These are phyloP conservation scores for Phaethon lepturus DNA, from an alignment of 2,113 vertebrate species.

Conservation along the genomic window DNA sequence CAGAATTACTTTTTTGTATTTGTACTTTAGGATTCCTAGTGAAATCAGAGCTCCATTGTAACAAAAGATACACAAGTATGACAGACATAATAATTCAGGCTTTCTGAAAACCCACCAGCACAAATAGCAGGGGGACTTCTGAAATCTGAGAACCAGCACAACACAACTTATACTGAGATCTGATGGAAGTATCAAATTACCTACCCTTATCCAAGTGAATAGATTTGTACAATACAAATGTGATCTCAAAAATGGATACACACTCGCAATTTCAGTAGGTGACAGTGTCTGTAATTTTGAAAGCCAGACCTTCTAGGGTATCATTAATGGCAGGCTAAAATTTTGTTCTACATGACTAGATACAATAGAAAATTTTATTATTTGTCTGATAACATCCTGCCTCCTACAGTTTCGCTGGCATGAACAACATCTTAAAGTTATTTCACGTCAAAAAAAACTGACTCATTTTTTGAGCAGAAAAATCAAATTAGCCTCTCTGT, in stretches of 20 bases:
- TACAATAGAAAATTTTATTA: constrained; percentile 1
- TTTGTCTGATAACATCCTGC: constrained; percentile 3
- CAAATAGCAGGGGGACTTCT: not conserved
- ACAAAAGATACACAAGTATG: not conserved
- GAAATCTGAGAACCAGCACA: not conserved
- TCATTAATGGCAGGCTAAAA: not conserved
- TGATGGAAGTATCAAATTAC: not conserved
- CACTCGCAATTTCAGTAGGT: not conserved
- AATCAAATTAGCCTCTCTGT: constrained; percentile 28
- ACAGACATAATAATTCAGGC: not conserved
- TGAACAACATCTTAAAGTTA: not conserved
- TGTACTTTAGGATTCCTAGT: not conserved
- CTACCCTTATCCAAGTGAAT: not conserved
- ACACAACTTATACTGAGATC: not conserved
- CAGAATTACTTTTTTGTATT: not conserved
- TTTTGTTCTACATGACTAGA: not conserved
- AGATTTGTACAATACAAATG: not conserved
- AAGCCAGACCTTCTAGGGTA: not conserved
- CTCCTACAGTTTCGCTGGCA: not conserved
- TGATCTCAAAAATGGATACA: not conserved
- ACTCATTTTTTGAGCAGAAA: constrained; percentile 25
- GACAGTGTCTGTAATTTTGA: not conserved
- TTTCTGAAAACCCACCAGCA: not conserved
- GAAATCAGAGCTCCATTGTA: not conserved
- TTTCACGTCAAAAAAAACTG: not conserved